A percentile compares a stretch with the other conserved stretches of the same genome.
Conservation (phyloP, 2,113 vertebrate genomes). For the Cygnus atratus region DNA sequence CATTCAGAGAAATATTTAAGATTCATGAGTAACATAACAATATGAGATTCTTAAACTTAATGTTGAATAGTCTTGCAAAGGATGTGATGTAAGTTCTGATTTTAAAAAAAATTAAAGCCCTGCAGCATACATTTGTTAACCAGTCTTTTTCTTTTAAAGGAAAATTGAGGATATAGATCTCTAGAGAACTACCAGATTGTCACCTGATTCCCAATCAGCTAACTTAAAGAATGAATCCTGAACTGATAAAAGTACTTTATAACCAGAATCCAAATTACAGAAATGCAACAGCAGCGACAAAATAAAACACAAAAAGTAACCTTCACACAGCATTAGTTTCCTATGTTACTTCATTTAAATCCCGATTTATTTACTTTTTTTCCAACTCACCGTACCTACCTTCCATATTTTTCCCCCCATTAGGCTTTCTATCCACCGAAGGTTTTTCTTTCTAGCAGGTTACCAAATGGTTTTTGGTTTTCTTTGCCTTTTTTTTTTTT, state of each 20-base stretch:
- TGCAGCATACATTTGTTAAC: background rate
- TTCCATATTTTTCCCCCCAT: background rate
- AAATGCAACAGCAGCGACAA: background rate
- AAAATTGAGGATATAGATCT: background rate
- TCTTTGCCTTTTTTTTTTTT: too few species aligned
- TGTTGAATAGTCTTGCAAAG: background rate
- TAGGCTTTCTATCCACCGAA: background rate
- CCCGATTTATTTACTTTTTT: background rate
- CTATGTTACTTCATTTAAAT: background rate
- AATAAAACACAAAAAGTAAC: background rate
- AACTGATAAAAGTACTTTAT: background rate
- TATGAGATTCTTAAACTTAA: background rate
- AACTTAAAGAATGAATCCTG: background rate
- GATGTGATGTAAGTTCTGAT: background rate
- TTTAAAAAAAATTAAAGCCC: background rate
- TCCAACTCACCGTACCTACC: background rate
- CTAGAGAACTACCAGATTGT: background rate
- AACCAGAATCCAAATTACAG: background rate
- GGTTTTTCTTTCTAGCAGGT: background rate
- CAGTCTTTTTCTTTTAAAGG: background rate
- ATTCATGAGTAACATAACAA: background rate
- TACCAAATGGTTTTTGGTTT: background rate
- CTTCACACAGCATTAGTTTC: background rate
- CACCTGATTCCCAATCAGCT: background rate
- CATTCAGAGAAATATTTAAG: constrained; percentile 11